A percentile compares a stretch with the other conserved stretches of the same genome.
Conservation (phyloP, 2,113 vertebrate species). For the Spizaetus ornatus region DNA sequence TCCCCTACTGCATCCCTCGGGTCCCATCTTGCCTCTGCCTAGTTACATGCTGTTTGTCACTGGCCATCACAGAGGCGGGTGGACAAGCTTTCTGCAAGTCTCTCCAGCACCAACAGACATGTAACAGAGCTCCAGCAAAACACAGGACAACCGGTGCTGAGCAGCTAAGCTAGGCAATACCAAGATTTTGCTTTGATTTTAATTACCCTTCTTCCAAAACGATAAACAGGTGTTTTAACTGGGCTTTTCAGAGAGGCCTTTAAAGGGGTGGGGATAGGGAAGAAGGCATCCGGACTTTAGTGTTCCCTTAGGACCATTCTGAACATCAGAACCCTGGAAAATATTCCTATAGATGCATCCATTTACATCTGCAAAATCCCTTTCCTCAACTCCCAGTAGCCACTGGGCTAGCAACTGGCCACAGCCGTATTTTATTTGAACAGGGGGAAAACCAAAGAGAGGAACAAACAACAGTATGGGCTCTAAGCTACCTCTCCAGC, state of each 20-base stretch:
- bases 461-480: neutral
- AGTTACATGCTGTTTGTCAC: neutral
- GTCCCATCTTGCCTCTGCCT: neutral
- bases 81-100: neutral
- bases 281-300: neutral
- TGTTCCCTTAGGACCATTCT: neutral
- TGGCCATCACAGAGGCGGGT: neutral
- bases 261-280: neutral
- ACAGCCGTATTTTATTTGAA: neutral
- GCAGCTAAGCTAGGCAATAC: neutral
- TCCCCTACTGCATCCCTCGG: rapidly evolving
- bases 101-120: neutral
- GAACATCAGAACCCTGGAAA: neutral
- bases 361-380: neutral
- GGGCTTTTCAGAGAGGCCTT: neutral
- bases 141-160: neutral
- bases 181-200: neutral
- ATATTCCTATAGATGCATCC: neutral
- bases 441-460: neutral
- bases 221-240: neutral
- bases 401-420: neutral
- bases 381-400: neutral
- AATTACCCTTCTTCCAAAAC: neutral
- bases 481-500: neutral
- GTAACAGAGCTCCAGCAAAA: neutral